Evolutionary conservation across 2,888 invertebrate genomes (phyloP), one percentile per base, ranked within the genome.

Genomic region (Dendrolimus houi): DNA sequence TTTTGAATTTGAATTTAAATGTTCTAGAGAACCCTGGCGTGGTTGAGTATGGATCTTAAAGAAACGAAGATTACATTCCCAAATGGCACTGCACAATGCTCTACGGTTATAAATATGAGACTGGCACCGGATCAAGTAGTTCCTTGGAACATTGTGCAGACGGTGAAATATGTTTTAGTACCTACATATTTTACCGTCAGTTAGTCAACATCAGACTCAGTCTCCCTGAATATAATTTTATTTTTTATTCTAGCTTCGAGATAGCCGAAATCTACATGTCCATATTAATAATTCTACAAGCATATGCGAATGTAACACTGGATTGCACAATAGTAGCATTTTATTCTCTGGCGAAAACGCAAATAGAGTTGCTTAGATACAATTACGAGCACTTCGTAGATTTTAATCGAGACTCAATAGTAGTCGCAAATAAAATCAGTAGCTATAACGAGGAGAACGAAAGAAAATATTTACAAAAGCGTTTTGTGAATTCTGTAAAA

Each of bases 241-340:
- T 13, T 29, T 56, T 52, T 47, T 10, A 55, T 82, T 83, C 59
- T 70, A 88, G 88, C 52, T 86, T 83, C 63, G 74, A 72, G 59
- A 41, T 82, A 56, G 74, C 74, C 0, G 60, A 76, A 40, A 63
- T 73, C 2, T 85, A 81, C 62, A 79, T 83, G 75, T 69, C 71
- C 7, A 60, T 81, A 14, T 57, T 77, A 14, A 77, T 85, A 62
- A 72, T 71, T 9, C 59, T 79, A 9, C 86, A 86, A 76, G 88
- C 74, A 0, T 83, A 75, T 56, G 85, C 80, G 0, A 79, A 85
- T 59, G 79, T 79, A 1, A 83, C 85, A 8, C 75, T 86, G 82
- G 87, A 88, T 57, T 86, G 86, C 55, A 84, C 81, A 2, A 81
- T 88, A 10, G 82, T 83, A 2, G 73, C 80, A 7, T 81, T 87